phyloP scores from a whole-genome alignment of 2,113 vertebrate genomes.

The Thomomys bottae region DNA sequence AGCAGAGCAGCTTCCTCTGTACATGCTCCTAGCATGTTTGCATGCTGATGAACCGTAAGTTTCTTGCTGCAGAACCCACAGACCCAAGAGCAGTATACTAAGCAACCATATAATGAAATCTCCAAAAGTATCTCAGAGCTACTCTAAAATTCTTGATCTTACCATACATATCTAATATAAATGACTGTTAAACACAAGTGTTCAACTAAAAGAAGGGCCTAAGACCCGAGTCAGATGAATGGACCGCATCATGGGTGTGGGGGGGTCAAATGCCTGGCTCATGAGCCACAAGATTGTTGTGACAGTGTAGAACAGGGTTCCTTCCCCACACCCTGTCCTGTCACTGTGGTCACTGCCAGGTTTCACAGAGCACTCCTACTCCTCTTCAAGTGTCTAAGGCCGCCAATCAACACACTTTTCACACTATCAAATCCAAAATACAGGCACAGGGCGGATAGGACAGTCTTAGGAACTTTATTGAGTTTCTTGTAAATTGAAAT shows the following conservation, averaged over 20 bases:
- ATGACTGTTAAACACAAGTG: not conserved
- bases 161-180: constrained; percentile 8
- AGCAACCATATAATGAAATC: not conserved
- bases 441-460: constrained; percentile 8
- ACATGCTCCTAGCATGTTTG: not conserved
- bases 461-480: constrained; percentile 63
- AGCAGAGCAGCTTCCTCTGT: not conserved
- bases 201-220: not conserved
- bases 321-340: not conserved
- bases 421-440: constrained; percentile 49
- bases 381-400: not conserved
- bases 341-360: not conserved
- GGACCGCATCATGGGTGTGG: not conserved
- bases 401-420: constrained; percentile 16
- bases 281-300: not conserved
- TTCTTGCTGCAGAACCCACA: not conserved
- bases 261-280: not conserved
- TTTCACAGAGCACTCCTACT: not conserved
- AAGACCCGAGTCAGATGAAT: not conserved
- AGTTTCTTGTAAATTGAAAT: constrained; percentile 62
- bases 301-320: not conserved
- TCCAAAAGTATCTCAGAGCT: not conserved
- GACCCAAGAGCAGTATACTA: not conserved
- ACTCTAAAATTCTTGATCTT: constrained; percentile 3
- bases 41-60: too few relatives aligned